Conservation (phyloP, 2,888 invertebrate species). For the Nasonovia ribisnigri region DNA sequence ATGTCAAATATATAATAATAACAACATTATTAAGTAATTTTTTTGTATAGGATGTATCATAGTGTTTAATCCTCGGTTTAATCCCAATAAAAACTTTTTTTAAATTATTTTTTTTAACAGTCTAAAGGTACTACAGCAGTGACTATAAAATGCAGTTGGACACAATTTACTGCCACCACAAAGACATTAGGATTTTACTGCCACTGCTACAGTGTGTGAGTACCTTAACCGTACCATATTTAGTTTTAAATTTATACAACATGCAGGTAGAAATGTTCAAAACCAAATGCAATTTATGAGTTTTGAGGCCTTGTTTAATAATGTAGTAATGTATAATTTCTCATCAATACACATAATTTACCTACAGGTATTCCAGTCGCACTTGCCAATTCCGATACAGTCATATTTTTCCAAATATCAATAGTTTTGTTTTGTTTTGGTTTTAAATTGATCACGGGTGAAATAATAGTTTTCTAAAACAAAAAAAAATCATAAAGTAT, state of each 20-base stretch:
- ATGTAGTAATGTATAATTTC: neutral
- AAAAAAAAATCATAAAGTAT: neutral
- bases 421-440: constrained; percentile 71
- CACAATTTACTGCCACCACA: too few species aligned
- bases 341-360: constrained; percentile 69
- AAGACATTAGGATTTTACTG: too few species aligned
- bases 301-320: neutral
- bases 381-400: constrained; percentile 80
- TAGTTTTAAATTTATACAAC: neutral
- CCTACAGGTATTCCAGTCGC: constrained; percentile 77
- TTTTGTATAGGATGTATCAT: neutral
- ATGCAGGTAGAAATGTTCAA: neutral
- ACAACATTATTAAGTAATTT: neutral
- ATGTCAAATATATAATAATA: neutral
- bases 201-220: too few species aligned
- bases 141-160: too few species aligned
- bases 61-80: neutral
- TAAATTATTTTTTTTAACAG: too few species aligned
- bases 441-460: constrained; percentile 32
- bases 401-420: constrained; percentile 86
- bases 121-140: too few species aligned
- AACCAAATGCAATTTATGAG: neutral
- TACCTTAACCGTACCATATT: neutral
- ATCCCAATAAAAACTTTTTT: neutral
- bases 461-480: constrained; percentile 26